Percentiles rank a stretch among this genome's conserved stretches.
phyloP scores from a whole-genome alignment of 2,113 vertebrate genomes.

The Empidonax traillii region DNA sequence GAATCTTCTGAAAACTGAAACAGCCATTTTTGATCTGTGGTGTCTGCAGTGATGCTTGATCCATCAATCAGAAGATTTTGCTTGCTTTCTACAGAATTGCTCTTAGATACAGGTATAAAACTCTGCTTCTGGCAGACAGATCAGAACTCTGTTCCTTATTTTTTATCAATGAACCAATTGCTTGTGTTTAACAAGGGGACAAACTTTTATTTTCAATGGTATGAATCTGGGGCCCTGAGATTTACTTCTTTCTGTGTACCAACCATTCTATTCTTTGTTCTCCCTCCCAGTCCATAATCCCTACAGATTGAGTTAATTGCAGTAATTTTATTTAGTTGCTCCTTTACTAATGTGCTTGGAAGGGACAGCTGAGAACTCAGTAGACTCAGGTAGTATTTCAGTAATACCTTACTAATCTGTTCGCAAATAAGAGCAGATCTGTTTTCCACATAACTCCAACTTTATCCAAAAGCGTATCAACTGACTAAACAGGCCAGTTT shows the following conservation, averaged over 20 bases:
- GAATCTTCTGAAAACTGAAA: neutral
- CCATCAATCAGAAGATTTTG: neutral
- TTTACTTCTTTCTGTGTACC: neutral
- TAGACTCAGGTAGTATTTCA: fast-evolving
- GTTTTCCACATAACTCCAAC: neutral
- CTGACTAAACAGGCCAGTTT: neutral
- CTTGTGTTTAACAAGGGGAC: neutral
- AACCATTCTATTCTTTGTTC: neutral
- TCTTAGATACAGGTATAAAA: neutral
- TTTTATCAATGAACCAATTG: neutral
- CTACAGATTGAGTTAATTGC: neutral
- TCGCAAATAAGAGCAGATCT: neutral
- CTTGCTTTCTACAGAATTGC: neutral
- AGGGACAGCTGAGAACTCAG: neutral
- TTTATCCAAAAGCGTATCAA: neutral
- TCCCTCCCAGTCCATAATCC: neutral
- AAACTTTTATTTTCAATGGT: neutral
- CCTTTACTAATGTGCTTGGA: neutral
- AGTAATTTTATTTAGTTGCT: neutral
- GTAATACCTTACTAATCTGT: neutral
- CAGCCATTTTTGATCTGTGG: neutral
- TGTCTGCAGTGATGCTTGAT: neutral
- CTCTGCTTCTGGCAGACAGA: neutral
- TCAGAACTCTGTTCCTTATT: neutral
- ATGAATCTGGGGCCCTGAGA: neutral